Percentiles rank a stretch among this genome's conserved stretches.
Conservation (phyloP, 2,797 vertebrate genomes). For the Ctenopoma kingsleyae region DNA sequence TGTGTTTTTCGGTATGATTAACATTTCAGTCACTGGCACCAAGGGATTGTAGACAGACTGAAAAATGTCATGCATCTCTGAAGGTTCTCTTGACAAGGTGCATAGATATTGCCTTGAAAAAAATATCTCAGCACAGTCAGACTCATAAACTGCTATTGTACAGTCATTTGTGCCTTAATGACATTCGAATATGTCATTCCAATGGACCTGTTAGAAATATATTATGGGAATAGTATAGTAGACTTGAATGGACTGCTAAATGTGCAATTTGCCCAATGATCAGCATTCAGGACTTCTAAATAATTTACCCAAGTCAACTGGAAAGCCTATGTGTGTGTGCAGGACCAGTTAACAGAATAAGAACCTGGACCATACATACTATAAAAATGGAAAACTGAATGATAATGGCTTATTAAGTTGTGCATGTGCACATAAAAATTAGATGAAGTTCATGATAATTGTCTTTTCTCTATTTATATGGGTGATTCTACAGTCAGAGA, state of each 20-base stretch:
- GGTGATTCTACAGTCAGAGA: constrained; percentile 9
- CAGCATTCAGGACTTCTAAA: constrained; percentile 58
- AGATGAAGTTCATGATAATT: constrained; percentile 43
- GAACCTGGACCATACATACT: constrained; percentile 32
- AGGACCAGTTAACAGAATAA: constrained; percentile 26
- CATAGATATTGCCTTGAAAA: constrained; percentile 6
- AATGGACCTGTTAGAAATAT: constrained; percentile 62
- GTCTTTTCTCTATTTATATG: constrained; percentile 36
- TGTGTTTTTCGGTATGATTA: constrained; percentile 46
- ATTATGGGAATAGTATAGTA: constrained; percentile 51
- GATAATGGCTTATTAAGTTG: constrained; percentile 40
- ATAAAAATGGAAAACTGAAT: constrained; percentile 38
- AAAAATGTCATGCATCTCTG: constrained; percentile 6
- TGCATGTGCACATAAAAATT: constrained; percentile 21
- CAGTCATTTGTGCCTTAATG: constrained; percentile 49
- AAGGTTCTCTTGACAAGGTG: constrained; percentile 23
- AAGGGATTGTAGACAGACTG: background rate
- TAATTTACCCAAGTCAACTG: constrained; percentile 56
- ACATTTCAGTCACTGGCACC: constrained; percentile 28
- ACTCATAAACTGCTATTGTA: constrained; percentile 24
- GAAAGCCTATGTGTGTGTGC: constrained; percentile 31
- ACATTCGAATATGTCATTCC: constrained; percentile 67
- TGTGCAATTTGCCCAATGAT: constrained; percentile 62
- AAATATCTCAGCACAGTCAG: constrained; percentile 19
- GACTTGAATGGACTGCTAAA: constrained; percentile 58